These are phyloP conservation scores for Drosophila mimica DNA, from an alignment of 2,888 invertebrate genomes.

Conservation along the genomic window DNA sequence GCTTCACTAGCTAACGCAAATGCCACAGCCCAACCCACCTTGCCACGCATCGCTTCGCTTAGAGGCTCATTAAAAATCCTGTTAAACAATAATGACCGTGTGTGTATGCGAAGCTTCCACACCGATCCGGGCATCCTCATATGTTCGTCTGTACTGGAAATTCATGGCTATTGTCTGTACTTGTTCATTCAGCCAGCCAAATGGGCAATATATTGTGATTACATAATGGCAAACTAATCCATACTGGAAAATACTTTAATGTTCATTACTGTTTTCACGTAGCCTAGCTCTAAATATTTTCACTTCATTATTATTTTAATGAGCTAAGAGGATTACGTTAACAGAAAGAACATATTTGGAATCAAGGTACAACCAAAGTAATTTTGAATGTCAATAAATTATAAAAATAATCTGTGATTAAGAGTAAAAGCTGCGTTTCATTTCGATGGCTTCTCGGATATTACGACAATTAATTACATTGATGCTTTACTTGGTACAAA, in stretches of 20 bases:
- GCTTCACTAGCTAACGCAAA: constrained; percentile 43
- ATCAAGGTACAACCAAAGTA: not conserved
- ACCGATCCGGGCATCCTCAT: not conserved
- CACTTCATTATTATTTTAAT: constrained; percentile 1
- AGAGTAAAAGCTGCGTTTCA: not conserved
- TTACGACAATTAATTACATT: not conserved
- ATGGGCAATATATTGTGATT: constrained; percentile 15
- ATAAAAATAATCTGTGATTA: not conserved
- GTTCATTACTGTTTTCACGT: not conserved
- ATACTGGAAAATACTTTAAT: constrained; percentile 1
- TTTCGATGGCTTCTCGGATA: not conserved
- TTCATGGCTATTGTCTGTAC: constrained; percentile 20
- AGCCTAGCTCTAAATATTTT: not conserved
- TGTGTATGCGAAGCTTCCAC: constrained; percentile 11
- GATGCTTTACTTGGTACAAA: not conserved
- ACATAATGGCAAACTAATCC: constrained; percentile 10
- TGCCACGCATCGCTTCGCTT: constrained; percentile 11
- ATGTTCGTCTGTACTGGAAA: not conserved
- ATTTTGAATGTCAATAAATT: not conserved
- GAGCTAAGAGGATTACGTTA: not conserved
- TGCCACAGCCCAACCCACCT: not conserved
- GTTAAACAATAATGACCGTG: constrained; percentile 51
- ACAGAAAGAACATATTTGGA: not conserved
- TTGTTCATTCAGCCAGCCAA: constrained; percentile 2
- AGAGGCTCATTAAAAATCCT: constrained; percentile 67